Conservation (phyloP, 2,888 invertebrate species). For the Amphimallon solstitiale region DNA sequence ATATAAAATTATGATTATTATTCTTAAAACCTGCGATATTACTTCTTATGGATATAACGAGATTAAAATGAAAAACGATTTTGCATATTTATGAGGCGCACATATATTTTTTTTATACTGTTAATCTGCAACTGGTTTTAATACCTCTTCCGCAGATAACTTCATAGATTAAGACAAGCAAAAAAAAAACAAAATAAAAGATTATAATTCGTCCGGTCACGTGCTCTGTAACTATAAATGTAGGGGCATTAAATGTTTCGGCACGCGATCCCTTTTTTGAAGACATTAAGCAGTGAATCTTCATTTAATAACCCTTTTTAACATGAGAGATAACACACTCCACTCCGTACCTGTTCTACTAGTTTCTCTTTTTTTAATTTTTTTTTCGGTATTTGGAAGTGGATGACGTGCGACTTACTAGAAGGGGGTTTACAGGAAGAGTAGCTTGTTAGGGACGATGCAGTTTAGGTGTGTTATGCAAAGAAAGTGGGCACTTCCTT, state of each 20-base stretch:
- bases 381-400: too few relatives aligned
- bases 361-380: constrained; percentile 39
- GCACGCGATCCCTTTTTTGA: constrained; percentile 45
- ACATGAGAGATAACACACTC: constrained; percentile 46
- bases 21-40: too few relatives aligned
- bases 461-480: background rate
- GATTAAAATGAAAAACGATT: too few relatives aligned
- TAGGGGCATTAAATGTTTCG: constrained; percentile 43
- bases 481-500: too few relatives aligned
- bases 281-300: constrained; percentile 50
- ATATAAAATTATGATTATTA: too few relatives aligned
- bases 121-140: too few relatives aligned
- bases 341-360: constrained; percentile 48
- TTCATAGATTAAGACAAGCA: background rate
- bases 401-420: constrained; percentile 40
- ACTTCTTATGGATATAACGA: too few relatives aligned
- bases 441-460: constrained; percentile 30
- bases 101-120: too few relatives aligned
- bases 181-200: background rate
- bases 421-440: constrained; percentile 41
- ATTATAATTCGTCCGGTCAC: constrained; percentile 36
- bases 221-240: constrained; percentile 46
- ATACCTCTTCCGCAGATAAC: background rate
- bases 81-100: too few relatives aligned
- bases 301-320: constrained; percentile 55